Evolutionary conservation across 2,888 invertebrate genomes (phyloP), one percentile per base, ranked within the genome.

Genomic region (Iselma pallidipennis): DNA sequence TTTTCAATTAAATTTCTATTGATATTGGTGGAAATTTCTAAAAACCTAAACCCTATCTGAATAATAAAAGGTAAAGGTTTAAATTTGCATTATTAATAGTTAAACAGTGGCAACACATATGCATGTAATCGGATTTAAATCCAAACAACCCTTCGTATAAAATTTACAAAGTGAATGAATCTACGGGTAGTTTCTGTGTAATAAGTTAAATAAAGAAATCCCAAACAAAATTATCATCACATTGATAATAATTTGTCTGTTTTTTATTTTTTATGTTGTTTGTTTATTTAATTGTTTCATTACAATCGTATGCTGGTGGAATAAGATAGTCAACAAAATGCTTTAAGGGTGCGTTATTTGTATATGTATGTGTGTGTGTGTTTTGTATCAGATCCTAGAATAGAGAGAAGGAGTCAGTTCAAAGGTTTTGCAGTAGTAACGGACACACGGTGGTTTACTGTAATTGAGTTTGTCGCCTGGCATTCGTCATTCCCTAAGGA

Each of bases 381-480:
- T 45, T 45, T 21, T 12, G n/a, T 45, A 45, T 45, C 45, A 26
- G 61, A 53, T 12, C n/a, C n/a, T n/a, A n/a, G 50, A 56, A 31
- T 23, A 52, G 28, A 28, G 55, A 50, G 63, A 37, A 51, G 16
- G 21, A 50, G 50, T 48, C 69, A 71, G 74, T 75, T 76, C 76
- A 76, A 76, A 76, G 77, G 78, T 76, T 74, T 65, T 70, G 74
- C 70, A 74, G 45, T 45, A 45, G 37, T 37, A 45, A 45, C 62
- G 62, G 77, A 75, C 78, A 75, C 73, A 74, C 74, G 74, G 75
- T 76, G 76, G 77, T 76, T 76, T 76, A 74, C 72, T 71, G 76
- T 76, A 77, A 76, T 76, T 73, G 76, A 77, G 76, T 77, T 76
- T 75, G 76, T 75, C 74, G 73, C 74, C 67, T 69, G 62, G 73